Evolutionary conservation across 2,888 invertebrate species (phyloP).

Genomic region (Drosophila cracens): DNA sequence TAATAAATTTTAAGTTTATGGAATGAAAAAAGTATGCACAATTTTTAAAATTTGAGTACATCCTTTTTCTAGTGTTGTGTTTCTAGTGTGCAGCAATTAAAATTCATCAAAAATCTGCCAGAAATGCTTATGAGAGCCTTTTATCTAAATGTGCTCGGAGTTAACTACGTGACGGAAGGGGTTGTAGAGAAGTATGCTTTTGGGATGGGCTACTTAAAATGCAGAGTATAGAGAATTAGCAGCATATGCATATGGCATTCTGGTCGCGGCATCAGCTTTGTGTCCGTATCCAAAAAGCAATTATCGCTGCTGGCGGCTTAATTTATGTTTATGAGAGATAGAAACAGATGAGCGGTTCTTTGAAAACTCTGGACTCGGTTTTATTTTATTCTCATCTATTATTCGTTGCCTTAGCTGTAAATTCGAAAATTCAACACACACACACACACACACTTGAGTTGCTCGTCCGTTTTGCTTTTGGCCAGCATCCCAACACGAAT

Average conservation of each 20-base stretch:
- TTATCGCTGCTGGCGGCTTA: conserved; percentile 24
- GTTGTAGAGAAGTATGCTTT: neutral
- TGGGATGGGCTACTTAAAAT: conserved; percentile 11
- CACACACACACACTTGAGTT: neutral
- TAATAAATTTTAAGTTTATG: neutral
- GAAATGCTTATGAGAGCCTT: conserved; percentile 18
- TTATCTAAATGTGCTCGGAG: neutral
- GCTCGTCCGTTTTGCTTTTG: conserved; percentile 6
- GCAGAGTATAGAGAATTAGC: conserved; percentile 26
- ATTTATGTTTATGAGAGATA: conserved; percentile 32
- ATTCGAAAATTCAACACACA: neutral
- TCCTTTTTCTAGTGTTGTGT: neutral
- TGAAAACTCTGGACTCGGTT: neutral
- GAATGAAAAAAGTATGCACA: neutral
- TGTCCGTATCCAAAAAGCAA: conserved; percentile 12
- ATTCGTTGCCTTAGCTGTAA: neutral
- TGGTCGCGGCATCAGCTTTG: neutral
- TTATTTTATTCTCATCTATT: conserved; percentile 10
- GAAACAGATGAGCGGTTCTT: conserved; percentile 9
- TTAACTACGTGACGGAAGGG: neutral
- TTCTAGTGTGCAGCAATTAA: conserved; percentile 19
- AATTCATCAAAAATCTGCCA: conserved; percentile 4
- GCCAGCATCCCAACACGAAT: neutral
- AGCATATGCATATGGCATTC: conserved; percentile 1
- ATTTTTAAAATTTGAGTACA: neutral